A percentile compares a stretch with the other conserved stretches of the same genome.
These are phyloP conservation scores for Diadromus collaris DNA, from an alignment of 2,888 invertebrate genomes.

Conservation along the genomic window DNA sequence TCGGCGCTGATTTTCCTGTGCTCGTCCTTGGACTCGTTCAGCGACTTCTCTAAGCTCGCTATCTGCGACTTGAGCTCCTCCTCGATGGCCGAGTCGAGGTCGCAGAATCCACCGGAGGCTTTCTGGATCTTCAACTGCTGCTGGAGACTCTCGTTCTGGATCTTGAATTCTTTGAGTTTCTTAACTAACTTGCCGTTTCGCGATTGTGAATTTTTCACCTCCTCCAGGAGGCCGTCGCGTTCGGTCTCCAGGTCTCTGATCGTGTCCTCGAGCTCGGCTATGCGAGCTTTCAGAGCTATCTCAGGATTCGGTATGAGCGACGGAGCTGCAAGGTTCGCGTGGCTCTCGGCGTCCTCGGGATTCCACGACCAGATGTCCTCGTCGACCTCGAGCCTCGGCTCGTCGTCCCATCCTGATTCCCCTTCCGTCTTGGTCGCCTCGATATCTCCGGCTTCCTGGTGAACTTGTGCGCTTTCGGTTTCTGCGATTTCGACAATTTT, in stretches of 20 bases:
- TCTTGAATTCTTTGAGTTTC: slow-evolving; percentile 92
- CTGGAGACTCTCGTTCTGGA: slow-evolving; percentile 83
- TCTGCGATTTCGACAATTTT: neutral
- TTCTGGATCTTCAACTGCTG: slow-evolving; percentile 82
- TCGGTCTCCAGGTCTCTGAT: slow-evolving; percentile 83
- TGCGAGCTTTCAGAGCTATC: slow-evolving; percentile 76
- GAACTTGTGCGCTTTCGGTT: slow-evolving; percentile 3
- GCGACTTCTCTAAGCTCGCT: slow-evolving; percentile 84
- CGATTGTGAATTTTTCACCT: slow-evolving; percentile 85
- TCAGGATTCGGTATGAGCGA: slow-evolving; percentile 68
- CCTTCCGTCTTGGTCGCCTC: slow-evolving; percentile 79
- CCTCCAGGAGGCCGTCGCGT: slow-evolving; percentile 83
- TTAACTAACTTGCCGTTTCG: slow-evolving; percentile 90
- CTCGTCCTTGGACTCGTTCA: slow-evolving; percentile 83
- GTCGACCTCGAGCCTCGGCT: slow-evolving; percentile 77
- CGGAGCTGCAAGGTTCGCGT: slow-evolving; percentile 62
- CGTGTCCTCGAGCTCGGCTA: slow-evolving; percentile 83
- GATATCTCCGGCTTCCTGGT: neutral
- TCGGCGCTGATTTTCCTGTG: slow-evolving; percentile 84
- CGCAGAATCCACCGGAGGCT: slow-evolving; percentile 82
- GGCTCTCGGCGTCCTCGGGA: slow-evolving; percentile 80
- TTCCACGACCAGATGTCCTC: slow-evolving; percentile 85
- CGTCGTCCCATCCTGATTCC: slow-evolving; percentile 80
- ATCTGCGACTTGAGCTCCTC: slow-evolving; percentile 90
- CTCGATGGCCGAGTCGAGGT: slow-evolving; percentile 89